Conservation (phyloP, 2,797 vertebrate species). For the Eidolon dupreanum region DNA sequence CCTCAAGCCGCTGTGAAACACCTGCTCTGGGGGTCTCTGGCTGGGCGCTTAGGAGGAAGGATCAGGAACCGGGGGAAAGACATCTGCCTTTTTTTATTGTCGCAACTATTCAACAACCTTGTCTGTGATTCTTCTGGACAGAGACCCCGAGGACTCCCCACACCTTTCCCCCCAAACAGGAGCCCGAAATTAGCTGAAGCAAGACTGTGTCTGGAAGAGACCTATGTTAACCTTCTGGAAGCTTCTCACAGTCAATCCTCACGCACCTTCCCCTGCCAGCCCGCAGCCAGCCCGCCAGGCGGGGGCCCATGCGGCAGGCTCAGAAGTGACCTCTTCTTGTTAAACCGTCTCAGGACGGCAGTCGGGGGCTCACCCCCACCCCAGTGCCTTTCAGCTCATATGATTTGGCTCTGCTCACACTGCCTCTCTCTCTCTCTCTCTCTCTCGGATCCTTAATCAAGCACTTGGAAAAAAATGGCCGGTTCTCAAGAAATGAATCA, state of each 20-base stretch:
- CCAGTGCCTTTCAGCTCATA: accelerated
- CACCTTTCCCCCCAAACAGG: not conserved
- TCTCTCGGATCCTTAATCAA: not conserved
- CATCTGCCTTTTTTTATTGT: too few species aligned
- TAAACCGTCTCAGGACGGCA: not conserved
- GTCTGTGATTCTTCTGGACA: not conserved
- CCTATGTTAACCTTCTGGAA: not conserved
- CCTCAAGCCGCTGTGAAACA: accelerated
- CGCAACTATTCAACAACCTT: accelerated
- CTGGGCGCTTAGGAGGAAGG: not conserved
- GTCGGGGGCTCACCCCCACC: accelerated
- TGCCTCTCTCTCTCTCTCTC: too few species aligned
- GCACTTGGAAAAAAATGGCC: not conserved
- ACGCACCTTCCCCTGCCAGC: not conserved
- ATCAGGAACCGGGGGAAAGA: not conserved
- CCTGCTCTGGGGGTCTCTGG: not conserved
- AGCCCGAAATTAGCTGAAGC: not conserved
- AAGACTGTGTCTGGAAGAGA: not conserved
- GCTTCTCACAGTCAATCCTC: not conserved
- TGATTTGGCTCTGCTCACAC: too few species aligned
- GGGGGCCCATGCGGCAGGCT: not conserved
- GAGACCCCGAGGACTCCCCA: not conserved
- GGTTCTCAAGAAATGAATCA: not conserved
- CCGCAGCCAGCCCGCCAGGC: not conserved
- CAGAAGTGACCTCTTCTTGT: not conserved